A percentile compares a stretch with the other conserved stretches of the same genome.
Conservation (phyloP, 2,113 vertebrate species). For the Centropus unirufus region DNA sequence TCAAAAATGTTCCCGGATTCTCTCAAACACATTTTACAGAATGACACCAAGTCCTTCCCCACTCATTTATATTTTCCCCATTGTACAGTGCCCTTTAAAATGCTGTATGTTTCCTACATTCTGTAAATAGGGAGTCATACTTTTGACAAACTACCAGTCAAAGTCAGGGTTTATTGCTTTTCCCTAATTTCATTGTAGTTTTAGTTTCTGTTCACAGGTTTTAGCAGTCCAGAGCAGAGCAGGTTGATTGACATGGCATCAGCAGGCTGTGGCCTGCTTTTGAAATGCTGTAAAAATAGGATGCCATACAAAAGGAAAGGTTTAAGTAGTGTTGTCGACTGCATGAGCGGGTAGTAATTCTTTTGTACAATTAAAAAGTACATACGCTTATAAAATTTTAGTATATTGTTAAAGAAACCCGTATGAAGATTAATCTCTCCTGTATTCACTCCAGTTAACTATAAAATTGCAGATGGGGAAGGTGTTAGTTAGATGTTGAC, state of each 20-base stretch:
- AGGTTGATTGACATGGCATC: background rate
- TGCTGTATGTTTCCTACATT: background rate
- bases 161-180: background rate
- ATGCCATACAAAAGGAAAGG: background rate
- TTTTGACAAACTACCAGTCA: background rate
- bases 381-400: slow-evolving; percentile 26
- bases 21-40: background rate
- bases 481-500: background rate
- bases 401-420: slow-evolving; percentile 5
- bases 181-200: background rate
- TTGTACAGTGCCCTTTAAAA: background rate
- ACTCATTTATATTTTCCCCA: background rate
- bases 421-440: background rate
- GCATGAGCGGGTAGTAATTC: slow-evolving; percentile 37
- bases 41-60: background rate
- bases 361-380: slow-evolving; percentile 59
- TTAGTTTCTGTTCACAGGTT: background rate
- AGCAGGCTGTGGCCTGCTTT: background rate
- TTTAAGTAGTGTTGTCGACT: slow-evolving; percentile 33
- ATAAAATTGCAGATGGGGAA: background rate
- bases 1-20: background rate
- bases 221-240: background rate
- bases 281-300: background rate
- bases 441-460: background rate
- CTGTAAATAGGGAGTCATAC: background rate